Evolutionary conservation across 2,113 vertebrate genomes (phyloP), one percentile per base, ranked within the genome.

Genomic region (Cervus canadensis): DNA sequence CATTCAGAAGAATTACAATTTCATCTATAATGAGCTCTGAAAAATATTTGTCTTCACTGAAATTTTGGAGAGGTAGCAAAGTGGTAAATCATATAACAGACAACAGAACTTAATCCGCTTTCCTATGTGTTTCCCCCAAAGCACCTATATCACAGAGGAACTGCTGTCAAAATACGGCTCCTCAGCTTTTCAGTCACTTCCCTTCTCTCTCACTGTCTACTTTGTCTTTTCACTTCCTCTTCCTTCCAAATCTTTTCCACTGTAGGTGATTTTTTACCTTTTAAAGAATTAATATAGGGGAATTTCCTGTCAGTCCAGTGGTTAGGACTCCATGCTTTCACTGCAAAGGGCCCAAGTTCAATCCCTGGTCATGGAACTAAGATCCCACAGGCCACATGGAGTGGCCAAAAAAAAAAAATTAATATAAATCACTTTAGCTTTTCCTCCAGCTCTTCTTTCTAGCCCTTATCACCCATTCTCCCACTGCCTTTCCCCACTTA

Each of bases 201-300:
- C 43, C 48, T 94, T 74, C 21, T 23, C 17, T 89, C 78, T 79
- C 45, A 83, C 30, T 62, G 45, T 50, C 71, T 94, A 2, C n/a
- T 81, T 91, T 40, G 64, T 82, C 48, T 79, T 26, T 79, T 14
- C 30, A 50, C 26, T 94, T 81, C 48, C 30, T 81, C 25, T 59
- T 67, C 60, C 54, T 96, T 94, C 82, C 21, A 52, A 16, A 74
- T 52, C 57, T 89, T 97, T 93, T 64, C 60, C 52, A 93, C 64
- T 81, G 60, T 43, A 36, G 26, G 36, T n/a, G 59, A 71, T 54
- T 95, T 67, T 17, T 57, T 87, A 78, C 54, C 50, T 76, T 81
- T 64, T 62, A 14, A 86, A 43, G 36, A 76, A 76, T 43, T 43
- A 26, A 43, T 26, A 76, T 43, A 76, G 71, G 36, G 71, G 36